phyloP scores from a whole-genome alignment of 2,888 invertebrate species.

The Girardia tigrina region DNA sequence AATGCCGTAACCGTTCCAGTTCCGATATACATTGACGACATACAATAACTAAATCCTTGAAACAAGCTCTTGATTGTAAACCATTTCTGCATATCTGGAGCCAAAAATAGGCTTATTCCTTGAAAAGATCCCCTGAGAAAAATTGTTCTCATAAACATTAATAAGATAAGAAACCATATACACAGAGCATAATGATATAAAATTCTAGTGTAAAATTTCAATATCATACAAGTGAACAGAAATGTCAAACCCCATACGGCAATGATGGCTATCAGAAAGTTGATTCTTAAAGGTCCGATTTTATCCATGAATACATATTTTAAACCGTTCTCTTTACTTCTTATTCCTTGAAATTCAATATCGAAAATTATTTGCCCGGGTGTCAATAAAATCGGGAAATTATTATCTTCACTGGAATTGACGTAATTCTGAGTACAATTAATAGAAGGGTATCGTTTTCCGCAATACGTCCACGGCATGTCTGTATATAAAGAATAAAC shows the following conservation, averaged over 20 bases:
- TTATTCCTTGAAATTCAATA: neutral
- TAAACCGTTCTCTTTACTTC: neutral
- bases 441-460: neutral
- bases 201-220: neutral
- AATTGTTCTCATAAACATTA: neutral
- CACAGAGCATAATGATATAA: neutral
- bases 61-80: neutral
- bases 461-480: neutral
- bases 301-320: neutral
- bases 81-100: neutral
- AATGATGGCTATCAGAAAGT: neutral
- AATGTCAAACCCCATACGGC: neutral
- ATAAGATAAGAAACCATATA: neutral
- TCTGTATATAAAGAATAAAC: neutral
- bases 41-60: neutral
- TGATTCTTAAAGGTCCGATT: neutral
- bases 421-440: neutral
- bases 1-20: neutral
- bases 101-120: neutral
- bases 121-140: neutral
- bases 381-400: neutral
- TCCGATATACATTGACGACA: neutral
- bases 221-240: neutral
- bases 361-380: constrained; percentile 6
- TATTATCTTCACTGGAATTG: neutral